These are phyloP conservation scores for Ditula angustiorana DNA, from an alignment of 2,888 invertebrate species.

Conservation along the genomic window DNA sequence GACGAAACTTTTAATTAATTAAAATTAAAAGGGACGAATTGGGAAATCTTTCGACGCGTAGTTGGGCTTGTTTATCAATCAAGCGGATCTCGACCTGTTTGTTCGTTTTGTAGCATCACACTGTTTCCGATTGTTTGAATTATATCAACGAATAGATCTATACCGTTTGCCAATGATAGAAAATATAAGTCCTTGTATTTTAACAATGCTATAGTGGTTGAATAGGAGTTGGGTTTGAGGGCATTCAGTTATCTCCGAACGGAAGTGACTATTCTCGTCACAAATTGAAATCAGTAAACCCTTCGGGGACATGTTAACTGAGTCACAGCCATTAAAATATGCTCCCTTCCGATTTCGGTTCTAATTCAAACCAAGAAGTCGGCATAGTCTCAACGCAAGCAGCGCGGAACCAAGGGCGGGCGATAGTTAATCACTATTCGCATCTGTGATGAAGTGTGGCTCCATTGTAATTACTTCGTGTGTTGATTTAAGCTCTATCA, in stretches of 20 bases:
- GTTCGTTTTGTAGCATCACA: conserved; percentile 6
- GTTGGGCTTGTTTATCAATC: conserved; percentile 30
- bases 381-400: conserved; percentile 49
- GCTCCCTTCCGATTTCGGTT: conserved; percentile 59
- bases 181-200: conserved; percentile 2
- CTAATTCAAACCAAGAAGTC: conserved; percentile 57
- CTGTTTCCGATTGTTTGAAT: neutral
- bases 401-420: conserved; percentile 64
- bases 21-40: conserved; percentile 67
- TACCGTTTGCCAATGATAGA: neutral
- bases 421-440: conserved; percentile 79
- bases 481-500: conserved; percentile 84
- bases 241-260: conserved; percentile 25
- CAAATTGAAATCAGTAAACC: conserved; percentile 52
- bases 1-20: conserved; percentile 82
- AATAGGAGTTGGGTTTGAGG: conserved; percentile 1
- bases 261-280: conserved; percentile 43
- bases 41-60: conserved; percentile 38
- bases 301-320: conserved; percentile 50
- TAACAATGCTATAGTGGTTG: neutral
- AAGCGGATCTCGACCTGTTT: conserved; percentile 1
- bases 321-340: conserved; percentile 59
- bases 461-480: conserved; percentile 82
- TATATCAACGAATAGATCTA: neutral
- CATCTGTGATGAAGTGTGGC: conserved; percentile 80